phyloP scores from a whole-genome alignment of 2,888 invertebrate genomes.

The Drosophila infuscata region DNA sequence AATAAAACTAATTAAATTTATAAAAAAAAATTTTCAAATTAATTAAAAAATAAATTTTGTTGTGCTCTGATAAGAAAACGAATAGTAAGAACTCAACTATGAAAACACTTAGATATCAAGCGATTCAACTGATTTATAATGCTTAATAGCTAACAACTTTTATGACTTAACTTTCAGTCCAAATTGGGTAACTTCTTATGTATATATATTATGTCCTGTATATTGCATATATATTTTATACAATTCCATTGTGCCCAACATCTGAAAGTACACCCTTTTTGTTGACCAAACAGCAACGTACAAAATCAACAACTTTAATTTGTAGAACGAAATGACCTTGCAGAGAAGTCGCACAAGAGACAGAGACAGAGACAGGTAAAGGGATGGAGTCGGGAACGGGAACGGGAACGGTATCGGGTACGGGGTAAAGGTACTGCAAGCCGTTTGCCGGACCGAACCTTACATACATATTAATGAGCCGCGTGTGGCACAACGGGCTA shows the following conservation, averaged over 20 bases:
- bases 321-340: conserved; percentile 65
- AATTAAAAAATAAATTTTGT: too few species aligned
- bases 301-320: conserved; percentile 59
- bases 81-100: not conserved
- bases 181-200: not conserved
- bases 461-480: conserved; percentile 73
- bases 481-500: conserved; percentile 55
- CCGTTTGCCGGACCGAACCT: conserved; percentile 28
- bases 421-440: not conserved
- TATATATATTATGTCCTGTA: not conserved
- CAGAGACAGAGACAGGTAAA: not conserved
- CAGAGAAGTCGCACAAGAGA: conserved; percentile 24
- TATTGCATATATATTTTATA: not conserved
- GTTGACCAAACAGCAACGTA: conserved; percentile 1
- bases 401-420: not conserved
- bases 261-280: not conserved
- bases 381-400: conserved; percentile 1
- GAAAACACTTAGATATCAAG: not conserved
- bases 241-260: not conserved
- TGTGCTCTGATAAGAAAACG: not conserved
- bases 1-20: not conserved
- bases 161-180: not conserved
- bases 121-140: not conserved
- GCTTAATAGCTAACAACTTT: not conserved
- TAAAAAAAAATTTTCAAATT: not conserved